Conservation (phyloP, 1,140 invertebrate species). For the Trichonephila clavipes region DNA sequence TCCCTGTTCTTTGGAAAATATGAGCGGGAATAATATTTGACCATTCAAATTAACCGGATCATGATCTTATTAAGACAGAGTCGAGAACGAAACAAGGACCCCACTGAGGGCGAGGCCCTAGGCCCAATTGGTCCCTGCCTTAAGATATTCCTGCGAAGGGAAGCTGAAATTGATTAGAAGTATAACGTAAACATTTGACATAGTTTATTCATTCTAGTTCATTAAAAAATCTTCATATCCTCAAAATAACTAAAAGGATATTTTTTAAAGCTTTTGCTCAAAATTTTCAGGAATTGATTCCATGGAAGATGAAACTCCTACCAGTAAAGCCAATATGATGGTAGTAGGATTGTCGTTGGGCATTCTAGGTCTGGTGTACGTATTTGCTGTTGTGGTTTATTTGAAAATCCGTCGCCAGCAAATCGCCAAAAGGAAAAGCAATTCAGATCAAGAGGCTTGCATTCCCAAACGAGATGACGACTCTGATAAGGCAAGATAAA, state of each 20-base stretch:
- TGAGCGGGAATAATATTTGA: too few relatives aligned
- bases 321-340: conserved; percentile 85
- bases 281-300: conserved; percentile 42
- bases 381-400: conserved; percentile 90
- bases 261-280: not conserved
- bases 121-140: too few relatives aligned
- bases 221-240: too few relatives aligned
- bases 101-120: too few relatives aligned
- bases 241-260: not conserved
- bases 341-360: conserved; percentile 91
- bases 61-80: too few relatives aligned
- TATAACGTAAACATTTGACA: too few relatives aligned
- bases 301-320: conserved; percentile 1
- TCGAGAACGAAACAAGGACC: too few relatives aligned
- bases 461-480: conserved; percentile 22
- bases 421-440: conserved; percentile 37
- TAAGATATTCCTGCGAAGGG: too few relatives aligned
- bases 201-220: too few relatives aligned
- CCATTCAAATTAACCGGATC: too few relatives aligned
- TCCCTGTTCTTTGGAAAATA: too few relatives aligned
- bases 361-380: conserved; percentile 89
- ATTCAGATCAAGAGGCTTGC: conserved; percentile 43
- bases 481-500: conserved; percentile 33
- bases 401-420: conserved; percentile 80
- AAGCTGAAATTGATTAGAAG: too few relatives aligned